phyloP scores from a whole-genome alignment of 2,797 vertebrate species.

The Protonibea diacanthus region DNA sequence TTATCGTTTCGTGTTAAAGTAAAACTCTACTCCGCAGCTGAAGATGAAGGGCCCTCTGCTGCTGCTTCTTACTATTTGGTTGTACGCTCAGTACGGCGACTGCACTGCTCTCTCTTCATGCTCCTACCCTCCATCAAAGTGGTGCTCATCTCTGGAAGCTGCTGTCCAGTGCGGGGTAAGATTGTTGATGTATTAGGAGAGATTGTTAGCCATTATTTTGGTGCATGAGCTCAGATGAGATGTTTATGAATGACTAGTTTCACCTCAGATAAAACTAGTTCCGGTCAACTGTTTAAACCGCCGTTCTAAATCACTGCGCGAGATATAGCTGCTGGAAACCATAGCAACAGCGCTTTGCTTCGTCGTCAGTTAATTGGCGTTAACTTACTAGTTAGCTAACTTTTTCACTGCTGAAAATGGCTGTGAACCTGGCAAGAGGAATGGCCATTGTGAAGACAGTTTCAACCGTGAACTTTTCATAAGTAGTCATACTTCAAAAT shows the following conservation, averaged over 20 bases:
- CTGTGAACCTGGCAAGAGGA: background rate
- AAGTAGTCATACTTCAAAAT: background rate
- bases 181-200: background rate
- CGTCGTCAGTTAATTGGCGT: background rate
- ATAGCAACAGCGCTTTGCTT: background rate
- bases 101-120: constrained; percentile 48
- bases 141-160: constrained; percentile 82
- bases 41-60: constrained; percentile 69
- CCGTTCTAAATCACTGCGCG: background rate
- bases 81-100: background rate
- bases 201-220: background rate
- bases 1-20: accelerated
- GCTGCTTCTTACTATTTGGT: constrained; percentile 51
- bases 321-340: background rate
- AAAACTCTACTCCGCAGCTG: background rate
- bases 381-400: background rate
- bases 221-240: accelerated
- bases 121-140: constrained; percentile 69
- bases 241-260: background rate
- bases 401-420: background rate
- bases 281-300: background rate
- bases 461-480: background rate
- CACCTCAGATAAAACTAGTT: background rate
- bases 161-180: constrained; percentile 85
- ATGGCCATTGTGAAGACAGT: background rate